Evolutionary conservation across 2,888 invertebrate genomes (phyloP), one percentile per base, ranked within the genome.

Genomic region (Scaptomyza caliginosa): DNA sequence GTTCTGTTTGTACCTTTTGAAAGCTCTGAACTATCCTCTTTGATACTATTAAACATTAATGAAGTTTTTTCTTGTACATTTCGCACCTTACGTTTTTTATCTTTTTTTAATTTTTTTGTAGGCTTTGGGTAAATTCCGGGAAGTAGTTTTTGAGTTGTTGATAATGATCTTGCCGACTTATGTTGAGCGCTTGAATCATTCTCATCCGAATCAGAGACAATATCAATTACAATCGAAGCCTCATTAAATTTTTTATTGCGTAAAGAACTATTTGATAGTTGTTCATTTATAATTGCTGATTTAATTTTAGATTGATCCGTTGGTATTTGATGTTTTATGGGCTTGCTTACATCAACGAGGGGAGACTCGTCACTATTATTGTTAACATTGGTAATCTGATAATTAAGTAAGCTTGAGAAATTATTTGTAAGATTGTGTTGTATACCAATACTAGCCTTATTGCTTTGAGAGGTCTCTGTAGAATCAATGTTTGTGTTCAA

Each of bases 121-220:
- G 57, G 45, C 32, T 57, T 69, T 16, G 49, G 38, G 38, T 51
- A 49, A 8, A 52, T 7, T 17, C 42, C 23, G 3, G 56, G 56
- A 16, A 49, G 24, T 21, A 52, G 13, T 26, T 43, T 26, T 17
- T 45, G 42, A 7, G 32, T 2, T 13, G 32, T 13, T 26, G 26
- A 26, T 13, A 32, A 6, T 32, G 32, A 6, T 24, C 19, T 21
- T 23, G 23, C 4, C 21, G 2, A 21, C 11, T 40, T 16, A 2
- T n/a, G 28, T 28, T 45, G 45, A 71, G 6, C 34, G 28, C 17
- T 62, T 23, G 48, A 56, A 49, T 88, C 83, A 63, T 76, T 83
- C 11, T 89, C 88, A 74, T 86, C 86, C 1, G 91, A 90, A 72
- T 91, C 90, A 0, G 90, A 88, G 19, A 88, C 90, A 54, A 90